phyloP scores from a whole-genome alignment of 2,113 vertebrate species.

The Ciconia maguari region DNA sequence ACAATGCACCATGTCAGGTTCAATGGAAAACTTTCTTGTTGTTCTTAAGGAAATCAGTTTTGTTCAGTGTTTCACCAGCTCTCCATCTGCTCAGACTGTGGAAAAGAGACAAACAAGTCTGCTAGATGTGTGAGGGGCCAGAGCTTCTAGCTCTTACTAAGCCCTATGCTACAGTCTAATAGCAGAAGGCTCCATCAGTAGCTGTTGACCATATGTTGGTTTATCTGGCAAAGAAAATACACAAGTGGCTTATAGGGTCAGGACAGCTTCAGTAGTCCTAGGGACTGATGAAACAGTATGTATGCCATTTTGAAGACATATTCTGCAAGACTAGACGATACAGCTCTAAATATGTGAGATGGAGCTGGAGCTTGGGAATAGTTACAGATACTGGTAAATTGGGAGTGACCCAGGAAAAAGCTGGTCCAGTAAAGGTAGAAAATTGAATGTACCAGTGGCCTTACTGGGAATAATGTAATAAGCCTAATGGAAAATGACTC shows the following conservation, averaged over 20 bases:
- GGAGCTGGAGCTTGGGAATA: neutral
- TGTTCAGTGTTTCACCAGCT: neutral
- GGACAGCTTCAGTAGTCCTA: neutral
- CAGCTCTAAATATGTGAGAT: neutral
- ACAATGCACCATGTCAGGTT: neutral
- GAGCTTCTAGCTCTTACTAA: neutral
- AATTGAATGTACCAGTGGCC: constrained; percentile 3
- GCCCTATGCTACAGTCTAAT: neutral
- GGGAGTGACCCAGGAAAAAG: neutral
- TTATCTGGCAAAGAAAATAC: neutral
- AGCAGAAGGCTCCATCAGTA: neutral
- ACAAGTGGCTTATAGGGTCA: neutral
- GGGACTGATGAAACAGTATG: neutral
- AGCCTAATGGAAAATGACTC: constrained; percentile 23
- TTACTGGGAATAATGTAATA: constrained; percentile 39
- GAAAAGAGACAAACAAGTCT: neutral
- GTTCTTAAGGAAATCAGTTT: neutral
- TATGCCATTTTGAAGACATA: neutral
- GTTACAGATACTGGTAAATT: neutral
- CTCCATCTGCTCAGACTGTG: neutral
- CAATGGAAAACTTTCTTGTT: neutral
- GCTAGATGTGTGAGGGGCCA: neutral
- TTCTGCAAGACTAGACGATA: neutral
- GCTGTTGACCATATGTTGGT: neutral
- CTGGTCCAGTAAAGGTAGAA: neutral